These are phyloP conservation scores for Eclectus roratus DNA, from an alignment of 2,113 vertebrate species.

Conservation along the genomic window DNA sequence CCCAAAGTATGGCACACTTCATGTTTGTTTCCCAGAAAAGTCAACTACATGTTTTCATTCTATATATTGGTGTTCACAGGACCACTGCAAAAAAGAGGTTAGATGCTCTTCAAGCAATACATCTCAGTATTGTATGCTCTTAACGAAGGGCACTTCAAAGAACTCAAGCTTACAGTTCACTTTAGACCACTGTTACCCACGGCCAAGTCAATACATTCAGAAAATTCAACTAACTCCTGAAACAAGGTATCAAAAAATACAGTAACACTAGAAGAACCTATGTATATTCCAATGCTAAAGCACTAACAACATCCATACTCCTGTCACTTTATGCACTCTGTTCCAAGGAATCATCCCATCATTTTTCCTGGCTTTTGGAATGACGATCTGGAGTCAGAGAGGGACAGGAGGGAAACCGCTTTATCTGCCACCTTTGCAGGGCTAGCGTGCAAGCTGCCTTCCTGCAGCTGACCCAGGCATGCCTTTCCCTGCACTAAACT, in stretches of 20 bases:
- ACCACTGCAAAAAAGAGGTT: not conserved
- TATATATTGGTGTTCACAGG: not conserved
- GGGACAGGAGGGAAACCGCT: not conserved
- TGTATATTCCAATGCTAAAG: not conserved
- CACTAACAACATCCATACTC: not conserved
- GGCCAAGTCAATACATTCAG: not conserved
- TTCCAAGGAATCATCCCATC: not conserved
- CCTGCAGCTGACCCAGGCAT: not conserved
- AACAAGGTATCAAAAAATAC: not conserved
- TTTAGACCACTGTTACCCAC: not conserved
- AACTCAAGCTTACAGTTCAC: not conserved
- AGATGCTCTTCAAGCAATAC: not conserved
- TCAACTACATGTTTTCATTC: not conserved
- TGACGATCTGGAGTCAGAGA: not conserved
- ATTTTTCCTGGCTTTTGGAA: not conserved
- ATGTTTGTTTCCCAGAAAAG: not conserved
- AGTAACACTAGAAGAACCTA: not conserved
- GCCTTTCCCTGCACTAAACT: not conserved
- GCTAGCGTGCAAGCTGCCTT: not conserved
- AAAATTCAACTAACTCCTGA: not conserved
- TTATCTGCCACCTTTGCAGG: too few species aligned
- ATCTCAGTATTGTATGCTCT: not conserved
- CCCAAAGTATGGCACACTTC: not conserved
- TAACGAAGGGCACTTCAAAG: not conserved
- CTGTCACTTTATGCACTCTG: not conserved